Evolutionary conservation across 2,797 vertebrate genomes (phyloP).

Genomic region (Cyprinodon diabolis): DNA sequence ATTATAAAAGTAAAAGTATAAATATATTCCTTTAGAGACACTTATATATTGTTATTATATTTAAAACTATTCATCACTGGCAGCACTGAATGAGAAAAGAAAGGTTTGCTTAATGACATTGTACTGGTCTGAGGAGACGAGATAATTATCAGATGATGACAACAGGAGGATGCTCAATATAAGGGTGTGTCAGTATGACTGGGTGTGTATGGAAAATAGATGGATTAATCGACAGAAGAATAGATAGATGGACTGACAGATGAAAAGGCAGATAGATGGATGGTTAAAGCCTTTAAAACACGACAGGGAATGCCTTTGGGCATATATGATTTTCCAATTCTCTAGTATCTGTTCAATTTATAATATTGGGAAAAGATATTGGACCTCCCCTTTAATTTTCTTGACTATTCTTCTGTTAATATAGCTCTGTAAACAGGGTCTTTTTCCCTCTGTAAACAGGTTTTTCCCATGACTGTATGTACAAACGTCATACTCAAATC

Average conservation of each 20-base stretch:
- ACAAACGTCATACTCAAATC: neutral
- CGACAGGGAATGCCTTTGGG: neutral
- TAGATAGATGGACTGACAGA: too few relatives aligned
- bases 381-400: too few relatives aligned
- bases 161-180: neutral
- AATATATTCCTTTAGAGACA: conserved; percentile 3
- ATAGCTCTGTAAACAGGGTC: too few relatives aligned
- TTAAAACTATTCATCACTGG: conserved; percentile 63
- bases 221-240: too few relatives aligned
- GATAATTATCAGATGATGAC: conserved; percentile 56
- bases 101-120: conserved; percentile 54
- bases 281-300: neutral
- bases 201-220: too few relatives aligned
- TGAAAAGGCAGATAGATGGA: neutral
- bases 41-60: conserved; percentile 52
- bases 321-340: neutral
- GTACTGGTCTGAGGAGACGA: conserved; percentile 47
- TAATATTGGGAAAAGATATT: too few relatives aligned
- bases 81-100: conserved; percentile 34
- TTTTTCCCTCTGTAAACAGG: too few relatives aligned
- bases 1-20: too few relatives aligned
- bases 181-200: neutral
- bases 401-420: too few relatives aligned
- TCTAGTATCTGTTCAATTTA: neutral
- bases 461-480: too few relatives aligned